These are phyloP conservation scores for Anodontia alba DNA, from an alignment of 2,888 invertebrate genomes.

Conservation along the genomic window DNA sequence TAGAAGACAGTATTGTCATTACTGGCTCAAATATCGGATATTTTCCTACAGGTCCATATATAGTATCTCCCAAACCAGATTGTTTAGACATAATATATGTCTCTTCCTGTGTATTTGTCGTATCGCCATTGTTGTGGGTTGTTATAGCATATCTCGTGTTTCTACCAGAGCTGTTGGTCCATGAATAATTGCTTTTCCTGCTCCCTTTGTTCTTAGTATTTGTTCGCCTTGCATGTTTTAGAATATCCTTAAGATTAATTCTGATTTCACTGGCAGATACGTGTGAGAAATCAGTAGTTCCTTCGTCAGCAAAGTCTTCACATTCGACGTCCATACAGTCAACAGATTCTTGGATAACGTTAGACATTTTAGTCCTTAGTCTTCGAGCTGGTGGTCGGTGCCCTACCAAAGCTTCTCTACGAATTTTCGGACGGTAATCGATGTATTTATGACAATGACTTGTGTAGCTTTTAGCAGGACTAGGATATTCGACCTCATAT, in stretches of 20 bases:
- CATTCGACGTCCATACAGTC: slow-evolving; percentile 27
- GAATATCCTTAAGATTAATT: background rate
- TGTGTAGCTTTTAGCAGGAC: slow-evolving; percentile 58
- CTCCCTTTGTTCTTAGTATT: background rate
- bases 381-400: background rate
- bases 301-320: background rate
- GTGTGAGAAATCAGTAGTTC: background rate
- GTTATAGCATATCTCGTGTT: too few species aligned
- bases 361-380: background rate
- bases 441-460: slow-evolving; percentile 65
- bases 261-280: background rate
- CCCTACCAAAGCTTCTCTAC: background rate
- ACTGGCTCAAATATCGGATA: slow-evolving; percentile 44
- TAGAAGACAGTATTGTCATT: slow-evolving; percentile 42
- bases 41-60: background rate
- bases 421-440: background rate
- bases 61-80: background rate
- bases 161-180: background rate
- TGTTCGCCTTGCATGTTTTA: background rate
- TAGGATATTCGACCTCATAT: slow-evolving; percentile 63
- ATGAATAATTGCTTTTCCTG: background rate
- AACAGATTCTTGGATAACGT: slow-evolving; percentile 30
- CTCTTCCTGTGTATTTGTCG: background rate
- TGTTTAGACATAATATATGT: slow-evolving; percentile 29
- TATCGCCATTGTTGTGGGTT: too few species aligned